Percentiles rank a stretch among this genome's conserved stretches.
Conservation (phyloP, 2,888 invertebrate species). For the Tipula lateralis region DNA sequence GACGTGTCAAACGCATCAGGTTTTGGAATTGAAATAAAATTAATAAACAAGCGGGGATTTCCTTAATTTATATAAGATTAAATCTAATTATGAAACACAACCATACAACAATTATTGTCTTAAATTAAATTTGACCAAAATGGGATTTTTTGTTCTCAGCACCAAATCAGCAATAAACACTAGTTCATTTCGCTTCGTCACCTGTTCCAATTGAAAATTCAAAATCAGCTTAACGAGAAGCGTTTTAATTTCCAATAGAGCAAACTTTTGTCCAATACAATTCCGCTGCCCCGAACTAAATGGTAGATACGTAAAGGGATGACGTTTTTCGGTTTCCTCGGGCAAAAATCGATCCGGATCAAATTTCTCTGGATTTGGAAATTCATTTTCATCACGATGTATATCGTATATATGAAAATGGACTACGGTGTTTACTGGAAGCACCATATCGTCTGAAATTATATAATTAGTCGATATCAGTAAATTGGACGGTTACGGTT, state of each 20-base stretch:
- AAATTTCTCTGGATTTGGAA: slow-evolving; percentile 59
- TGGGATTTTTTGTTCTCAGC: slow-evolving; percentile 44
- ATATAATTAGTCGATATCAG: background rate
- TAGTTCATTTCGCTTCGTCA: slow-evolving; percentile 50
- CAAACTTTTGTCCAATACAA: slow-evolving; percentile 20
- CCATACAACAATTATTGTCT: slow-evolving; percentile 2
- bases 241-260: background rate
- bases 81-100: too few relatives aligned
- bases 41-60: too few relatives aligned
- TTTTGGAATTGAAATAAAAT: too few relatives aligned
- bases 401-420: slow-evolving; percentile 59
- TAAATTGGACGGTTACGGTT: background rate
- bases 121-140: slow-evolving; percentile 14
- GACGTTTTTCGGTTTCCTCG: slow-evolving; percentile 49
- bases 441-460: slow-evolving; percentile 38
- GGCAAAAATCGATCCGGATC: slow-evolving; percentile 56
- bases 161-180: slow-evolving; percentile 51
- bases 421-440: slow-evolving; percentile 53
- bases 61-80: too few relatives aligned
- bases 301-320: slow-evolving; percentile 61
- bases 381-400: slow-evolving; percentile 60
- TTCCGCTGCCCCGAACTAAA: slow-evolving; percentile 50
- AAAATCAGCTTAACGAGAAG: slow-evolving; percentile 43
- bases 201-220: slow-evolving; percentile 52
- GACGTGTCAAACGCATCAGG: too few relatives aligned